Base-by-base conservation (phyloP, 2,888 invertebrate genomes). In the Cerceris rybyensis region DNA sequence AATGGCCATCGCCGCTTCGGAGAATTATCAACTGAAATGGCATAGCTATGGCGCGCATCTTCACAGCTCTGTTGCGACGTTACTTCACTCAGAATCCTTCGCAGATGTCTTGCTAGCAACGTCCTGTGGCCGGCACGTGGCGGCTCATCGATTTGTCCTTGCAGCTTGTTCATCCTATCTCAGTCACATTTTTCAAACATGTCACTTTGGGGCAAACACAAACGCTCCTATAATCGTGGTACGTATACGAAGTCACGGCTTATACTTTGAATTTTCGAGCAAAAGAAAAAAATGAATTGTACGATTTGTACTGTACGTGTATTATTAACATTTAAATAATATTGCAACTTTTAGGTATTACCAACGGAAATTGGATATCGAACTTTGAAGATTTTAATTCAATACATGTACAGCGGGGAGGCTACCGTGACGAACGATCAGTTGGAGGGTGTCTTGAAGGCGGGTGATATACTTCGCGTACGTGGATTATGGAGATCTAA, bases 11-110 rank as follows among this genome's bases (percentile, higher is more conserved):
- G 91, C 93, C 54, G 93, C 93, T 59, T 93, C 94, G 88, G 97
- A 97, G 92, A 97, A 97, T 88, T 97, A 97, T 92, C 97, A 97
- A 93, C 94, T 97, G 68, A 97, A 97, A 94, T 97, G 97, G 97
- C 96, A 97, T 93, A 97, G 97, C 84, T 97, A 96, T 93, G 95
- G 96, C 88, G 95, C 96, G 43, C 96, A 97, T 93, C 93, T 97
- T 87, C 97, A 97, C 93, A 95, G 96, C 66, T 97, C 96, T 79
- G 96, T 97, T 64, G 96, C 97, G 75, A 95, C 96, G 16, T 92
- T 96, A 88, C 94, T 96, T 16, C 95, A 96, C 76, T 96, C 96
- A 88, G 97, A 97, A 90, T 95, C 96, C 84, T 97, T 96, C 91
- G 96, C 97, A 58, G 97, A 97, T 92, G 97, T 97, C 70, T 95